Base-by-base conservation (phyloP, 2,797 vertebrate genomes). In the Hippocampus kuda region DNA sequence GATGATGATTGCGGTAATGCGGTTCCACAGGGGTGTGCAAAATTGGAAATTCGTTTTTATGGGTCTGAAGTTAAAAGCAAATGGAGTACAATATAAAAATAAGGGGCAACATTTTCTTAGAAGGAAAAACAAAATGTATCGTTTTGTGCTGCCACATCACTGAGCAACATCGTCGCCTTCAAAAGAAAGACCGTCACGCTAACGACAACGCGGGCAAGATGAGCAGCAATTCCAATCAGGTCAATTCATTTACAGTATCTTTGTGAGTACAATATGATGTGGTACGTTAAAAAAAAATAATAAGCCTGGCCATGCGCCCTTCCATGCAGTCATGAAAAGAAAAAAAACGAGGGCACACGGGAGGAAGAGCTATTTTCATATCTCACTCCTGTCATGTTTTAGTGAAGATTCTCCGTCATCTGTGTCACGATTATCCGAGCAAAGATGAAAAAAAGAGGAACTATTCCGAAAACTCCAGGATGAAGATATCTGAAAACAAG, bases 321-420 rank as follows among this genome's bases (percentile, higher is more conserved):
- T 26, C 13, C 11, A 46, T 24, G 62, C 62, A 64, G 41, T 46
- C 41, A 26, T 15, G 62, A 64, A 34, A 46, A 15, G 62, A 64
- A 22, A 46, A 46, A 24, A 64, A 64, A 64, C 20, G 13, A 46
- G 41, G 62, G 41, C 41, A 64, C 11, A 46, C 5, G 30, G 44
- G 63, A 42, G 44, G 26, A 48, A 27, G 44, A 65, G 63, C 62
- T 44, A 20, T 38, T 64, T 64, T 15, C 62, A 42, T 44, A 64
- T 64, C 62, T 22, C 62, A 44, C 41, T 46, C 12, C 11, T 64
- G 12, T 46, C n/a, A 64, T 44, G 41, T 75, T 72, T 74, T 64
- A 72, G 61, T 54, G 67, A 68, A 5, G 12, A 41, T 64, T 46
- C 62, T 64, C n/a, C 3, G n/a, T 46, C 62, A 24, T 16, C 41